A percentile compares a stretch with the other conserved stretches of the same genome.
Evolutionary conservation across 2,113 vertebrate genomes (phyloP).

Genomic region (Mola mola): DNA sequence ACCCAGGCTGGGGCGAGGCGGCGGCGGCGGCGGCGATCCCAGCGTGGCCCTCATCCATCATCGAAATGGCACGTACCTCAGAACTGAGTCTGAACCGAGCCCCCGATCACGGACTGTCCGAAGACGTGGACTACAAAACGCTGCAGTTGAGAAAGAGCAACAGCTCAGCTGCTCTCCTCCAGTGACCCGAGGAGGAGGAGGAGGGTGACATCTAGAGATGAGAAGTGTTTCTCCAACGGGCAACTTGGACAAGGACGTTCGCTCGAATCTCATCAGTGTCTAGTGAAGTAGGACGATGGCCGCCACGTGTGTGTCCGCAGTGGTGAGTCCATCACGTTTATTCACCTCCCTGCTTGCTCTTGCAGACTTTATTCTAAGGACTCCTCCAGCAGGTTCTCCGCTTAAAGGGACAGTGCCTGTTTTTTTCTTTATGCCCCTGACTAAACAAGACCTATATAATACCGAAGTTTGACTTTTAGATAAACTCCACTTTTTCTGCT

Average conservation of each 20-base stretch:
- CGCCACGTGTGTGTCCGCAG: slow-evolving; percentile 55
- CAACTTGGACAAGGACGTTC: slow-evolving; percentile 57
- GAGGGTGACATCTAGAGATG: slow-evolving; percentile 67
- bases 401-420: slow-evolving; percentile 78
- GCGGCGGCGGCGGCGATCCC: slow-evolving; percentile 36
- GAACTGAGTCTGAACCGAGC: slow-evolving; percentile 55
- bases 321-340: slow-evolving; percentile 72
- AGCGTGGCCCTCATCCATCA: slow-evolving; percentile 53
- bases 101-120: slow-evolving; percentile 55
- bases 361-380: slow-evolving; percentile 39
- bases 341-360: slow-evolving; percentile 2
- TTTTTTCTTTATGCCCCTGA: slow-evolving; percentile 30
- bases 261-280: slow-evolving; percentile 19
- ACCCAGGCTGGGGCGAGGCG: slow-evolving; percentile 58
- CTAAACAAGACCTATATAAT: slow-evolving; percentile 16
- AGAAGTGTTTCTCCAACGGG: slow-evolving; percentile 49
- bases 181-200: slow-evolving; percentile 40
- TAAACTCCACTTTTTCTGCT: not conserved
- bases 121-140: slow-evolving; percentile 65
- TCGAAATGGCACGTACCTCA: slow-evolving; percentile 75
- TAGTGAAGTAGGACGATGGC: slow-evolving; percentile 62
- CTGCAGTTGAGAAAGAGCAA: slow-evolving; percentile 43
- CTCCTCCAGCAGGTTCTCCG: slow-evolving; percentile 59
- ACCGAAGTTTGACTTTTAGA: not conserved
- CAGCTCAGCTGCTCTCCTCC: slow-evolving; percentile 49